A percentile compares a stretch with the other conserved stretches of the same genome.
These are phyloP conservation scores for Crax fasciolata DNA, from an alignment of 2,797 vertebrate genomes.

Conservation along the genomic window DNA sequence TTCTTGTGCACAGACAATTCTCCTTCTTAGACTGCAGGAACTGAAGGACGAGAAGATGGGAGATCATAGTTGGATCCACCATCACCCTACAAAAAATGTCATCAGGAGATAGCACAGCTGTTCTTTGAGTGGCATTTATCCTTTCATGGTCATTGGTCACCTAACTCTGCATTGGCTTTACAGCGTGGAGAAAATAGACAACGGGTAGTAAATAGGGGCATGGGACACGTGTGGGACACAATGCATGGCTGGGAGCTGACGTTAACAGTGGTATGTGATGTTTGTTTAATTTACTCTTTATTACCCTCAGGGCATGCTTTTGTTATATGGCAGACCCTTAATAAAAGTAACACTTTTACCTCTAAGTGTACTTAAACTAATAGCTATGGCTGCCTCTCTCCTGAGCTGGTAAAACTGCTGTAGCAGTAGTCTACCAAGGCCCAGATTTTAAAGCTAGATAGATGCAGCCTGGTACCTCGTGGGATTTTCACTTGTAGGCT, in stretches of 20 bases:
- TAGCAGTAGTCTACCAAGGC: neutral
- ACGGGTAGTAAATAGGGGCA: neutral
- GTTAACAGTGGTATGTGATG: neutral
- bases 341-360: neutral
- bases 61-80: neutral
- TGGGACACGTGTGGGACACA: neutral
- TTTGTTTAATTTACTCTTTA: neutral
- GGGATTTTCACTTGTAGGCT: conserved; percentile 51
- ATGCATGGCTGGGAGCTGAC: neutral
- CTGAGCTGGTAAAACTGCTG: neutral
- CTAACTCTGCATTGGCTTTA: neutral
- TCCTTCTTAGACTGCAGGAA: neutral
- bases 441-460: conserved; percentile 13
- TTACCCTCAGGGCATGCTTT: neutral
- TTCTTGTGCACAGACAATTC: neutral
- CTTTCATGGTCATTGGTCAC: neutral
- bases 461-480: neutral
- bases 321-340: neutral
- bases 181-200: neutral
- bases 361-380: neutral
- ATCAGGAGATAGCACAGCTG: fast-evolving
- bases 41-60: neutral
- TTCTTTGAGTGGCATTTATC: neutral
- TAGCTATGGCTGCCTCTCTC: neutral
- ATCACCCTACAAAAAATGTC: neutral